Conservation (phyloP, 2,888 invertebrate species). For the Eristalinus sepulchralis region DNA sequence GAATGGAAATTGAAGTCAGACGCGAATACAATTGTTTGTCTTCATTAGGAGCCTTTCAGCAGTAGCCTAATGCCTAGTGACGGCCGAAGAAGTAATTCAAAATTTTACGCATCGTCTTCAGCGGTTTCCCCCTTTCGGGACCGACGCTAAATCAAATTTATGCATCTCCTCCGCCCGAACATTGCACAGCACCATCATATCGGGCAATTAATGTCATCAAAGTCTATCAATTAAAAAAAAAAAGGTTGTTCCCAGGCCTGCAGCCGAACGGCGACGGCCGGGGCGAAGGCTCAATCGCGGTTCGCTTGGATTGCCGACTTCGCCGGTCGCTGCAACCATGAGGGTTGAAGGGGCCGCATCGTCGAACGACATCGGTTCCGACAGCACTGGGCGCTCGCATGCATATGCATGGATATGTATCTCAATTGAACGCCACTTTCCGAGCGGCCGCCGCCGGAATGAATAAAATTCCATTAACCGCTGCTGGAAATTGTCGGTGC, state of each 20-base stretch:
- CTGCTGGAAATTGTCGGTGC: conserved; percentile 58
- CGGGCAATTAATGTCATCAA: conserved; percentile 63
- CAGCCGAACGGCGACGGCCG: neutral
- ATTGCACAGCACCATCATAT: conserved; percentile 52
- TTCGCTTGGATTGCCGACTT: neutral
- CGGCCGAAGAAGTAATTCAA: conserved; percentile 4
- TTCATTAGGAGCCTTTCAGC: conserved; percentile 23
- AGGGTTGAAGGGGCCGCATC: conserved; percentile 42
- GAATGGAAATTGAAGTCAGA: conserved; percentile 35
- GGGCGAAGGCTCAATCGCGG: neutral
- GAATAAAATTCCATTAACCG: conserved; percentile 60
- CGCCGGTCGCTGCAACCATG: conserved; percentile 10
- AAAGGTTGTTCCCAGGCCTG: conserved; percentile 56
- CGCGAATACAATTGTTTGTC: conserved; percentile 42
- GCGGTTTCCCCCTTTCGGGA: conserved; percentile 3
- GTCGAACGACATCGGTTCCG: conserved; percentile 41
- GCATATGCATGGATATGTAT: conserved; percentile 28
- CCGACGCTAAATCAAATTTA: conserved; percentile 49
- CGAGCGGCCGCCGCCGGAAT: conserved; percentile 6
- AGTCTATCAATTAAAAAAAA: conserved; percentile 63
- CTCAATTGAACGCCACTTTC: conserved; percentile 52
- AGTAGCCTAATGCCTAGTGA: conserved; percentile 18
- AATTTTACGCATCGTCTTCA: conserved; percentile 1
- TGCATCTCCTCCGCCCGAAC: conserved; percentile 28
- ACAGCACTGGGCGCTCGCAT: neutral